phyloP scores from a whole-genome alignment of 1,140 invertebrate species.

The Pseudomyrmex sp. region DNA sequence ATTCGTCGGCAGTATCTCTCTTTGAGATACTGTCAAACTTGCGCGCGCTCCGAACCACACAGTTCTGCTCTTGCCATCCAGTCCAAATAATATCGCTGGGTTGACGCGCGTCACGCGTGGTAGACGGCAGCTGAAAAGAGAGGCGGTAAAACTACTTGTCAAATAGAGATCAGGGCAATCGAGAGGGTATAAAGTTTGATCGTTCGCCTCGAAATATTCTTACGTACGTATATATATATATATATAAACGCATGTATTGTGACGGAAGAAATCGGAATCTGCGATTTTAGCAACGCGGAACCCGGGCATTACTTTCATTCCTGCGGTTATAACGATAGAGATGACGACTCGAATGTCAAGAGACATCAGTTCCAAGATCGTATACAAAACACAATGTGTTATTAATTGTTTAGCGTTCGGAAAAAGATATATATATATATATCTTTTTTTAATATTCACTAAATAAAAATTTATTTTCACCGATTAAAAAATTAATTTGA shows the following conservation, averaged over 20 bases:
- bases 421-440: not conserved
- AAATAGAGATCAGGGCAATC: conserved; percentile 6
- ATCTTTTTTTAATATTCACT: not conserved
- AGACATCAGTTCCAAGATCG: not conserved
- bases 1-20: conserved; percentile 77
- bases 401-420: not conserved
- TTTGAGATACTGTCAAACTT: conserved; percentile 81
- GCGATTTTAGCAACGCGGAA: not conserved
- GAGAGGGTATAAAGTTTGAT: conserved; percentile 5
- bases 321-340: not conserved
- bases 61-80: conserved; percentile 70
- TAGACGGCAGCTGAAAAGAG: conserved; percentile 16
- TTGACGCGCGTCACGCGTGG: conserved; percentile 62
- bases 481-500: too few species aligned
- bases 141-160: conserved; percentile 3
- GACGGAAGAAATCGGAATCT: not conserved
- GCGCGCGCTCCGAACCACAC: conserved; percentile 65
- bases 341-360: not conserved
- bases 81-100: conserved; percentile 70
- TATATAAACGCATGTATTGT: not conserved
- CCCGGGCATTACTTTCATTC: not conserved
- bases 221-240: not conserved
- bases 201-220: not conserved
- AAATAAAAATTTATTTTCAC: not conserved
- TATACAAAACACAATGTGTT: not conserved